Evolutionary conservation across 2,113 vertebrate genomes (phyloP).

Genomic region (Carassius auratus): DNA sequence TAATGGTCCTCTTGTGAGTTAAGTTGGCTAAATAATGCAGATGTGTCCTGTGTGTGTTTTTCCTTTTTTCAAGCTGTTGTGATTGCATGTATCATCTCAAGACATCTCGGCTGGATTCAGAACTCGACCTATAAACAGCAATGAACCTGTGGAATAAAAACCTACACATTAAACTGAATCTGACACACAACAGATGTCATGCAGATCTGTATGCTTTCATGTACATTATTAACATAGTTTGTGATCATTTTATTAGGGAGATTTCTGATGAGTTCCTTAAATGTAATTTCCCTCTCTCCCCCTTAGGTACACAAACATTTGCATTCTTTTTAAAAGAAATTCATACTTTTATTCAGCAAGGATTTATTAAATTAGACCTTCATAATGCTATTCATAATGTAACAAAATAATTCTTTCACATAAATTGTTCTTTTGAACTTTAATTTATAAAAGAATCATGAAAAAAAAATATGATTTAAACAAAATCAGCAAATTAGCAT

Average conservation of each 20-base stretch:
- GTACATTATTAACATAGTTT: not conserved
- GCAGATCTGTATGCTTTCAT: not conserved
- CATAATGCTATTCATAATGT: not conserved
- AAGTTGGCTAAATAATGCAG: not conserved
- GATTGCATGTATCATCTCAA: conserved; percentile 20
- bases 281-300: not conserved
- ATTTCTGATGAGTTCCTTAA: not conserved
- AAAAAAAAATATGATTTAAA: too few species aligned
- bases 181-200: not conserved
- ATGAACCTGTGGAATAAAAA: conserved; percentile 74
- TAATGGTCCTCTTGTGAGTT: conserved; percentile 52
- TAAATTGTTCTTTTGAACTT: too few species aligned
- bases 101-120: conserved; percentile 77
- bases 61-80: not conserved
- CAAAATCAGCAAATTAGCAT: too few species aligned
- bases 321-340: not conserved
- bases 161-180: not conserved
- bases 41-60: not conserved
- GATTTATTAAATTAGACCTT: not conserved
- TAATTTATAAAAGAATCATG: too few species aligned
- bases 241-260: not conserved
- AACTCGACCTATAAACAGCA: conserved; percentile 87
- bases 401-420: not conserved
- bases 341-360: not conserved
- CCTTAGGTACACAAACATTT: not conserved